Percentiles rank a stretch among this genome's conserved stretches.
phyloP scores from a whole-genome alignment of 2,113 vertebrate genomes.

The Macroglossus sobrinus region DNA sequence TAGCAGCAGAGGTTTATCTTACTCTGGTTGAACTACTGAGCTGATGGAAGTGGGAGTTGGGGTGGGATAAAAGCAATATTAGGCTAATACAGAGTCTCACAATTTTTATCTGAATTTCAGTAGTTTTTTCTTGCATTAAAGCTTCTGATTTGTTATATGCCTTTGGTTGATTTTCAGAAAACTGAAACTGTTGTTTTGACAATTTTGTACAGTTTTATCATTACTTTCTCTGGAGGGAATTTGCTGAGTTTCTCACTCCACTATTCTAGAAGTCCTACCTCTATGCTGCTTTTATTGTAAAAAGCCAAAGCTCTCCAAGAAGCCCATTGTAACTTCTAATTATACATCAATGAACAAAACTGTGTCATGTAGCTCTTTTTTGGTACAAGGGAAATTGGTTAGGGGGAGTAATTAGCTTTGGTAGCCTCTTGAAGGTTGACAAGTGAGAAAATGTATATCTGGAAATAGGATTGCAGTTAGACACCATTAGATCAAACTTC shows the following conservation, averaged over 20 bases:
- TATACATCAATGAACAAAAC: not conserved
- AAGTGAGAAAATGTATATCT: not conserved
- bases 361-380: not conserved
- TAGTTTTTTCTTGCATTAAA: not conserved
- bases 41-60: not conserved
- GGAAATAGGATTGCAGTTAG: not conserved
- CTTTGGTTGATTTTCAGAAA: not conserved
- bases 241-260: not conserved
- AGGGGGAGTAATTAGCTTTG: not conserved
- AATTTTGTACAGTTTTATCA: not conserved
- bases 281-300: not conserved
- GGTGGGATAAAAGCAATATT: not conserved
- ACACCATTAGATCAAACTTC: not conserved
- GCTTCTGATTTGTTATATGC: not conserved
- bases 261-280: not conserved
- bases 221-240: not conserved
- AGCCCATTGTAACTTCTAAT: not conserved
- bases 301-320: not conserved
- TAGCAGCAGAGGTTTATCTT: not conserved
- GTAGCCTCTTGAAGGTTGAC: not conserved
- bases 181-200: not conserved
- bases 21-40: not conserved
- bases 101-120: not conserved
- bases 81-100: not conserved
- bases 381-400: not conserved